phyloP scores from a whole-genome alignment of 2,888 invertebrate species.

The Callosobruchus maculatus region DNA sequence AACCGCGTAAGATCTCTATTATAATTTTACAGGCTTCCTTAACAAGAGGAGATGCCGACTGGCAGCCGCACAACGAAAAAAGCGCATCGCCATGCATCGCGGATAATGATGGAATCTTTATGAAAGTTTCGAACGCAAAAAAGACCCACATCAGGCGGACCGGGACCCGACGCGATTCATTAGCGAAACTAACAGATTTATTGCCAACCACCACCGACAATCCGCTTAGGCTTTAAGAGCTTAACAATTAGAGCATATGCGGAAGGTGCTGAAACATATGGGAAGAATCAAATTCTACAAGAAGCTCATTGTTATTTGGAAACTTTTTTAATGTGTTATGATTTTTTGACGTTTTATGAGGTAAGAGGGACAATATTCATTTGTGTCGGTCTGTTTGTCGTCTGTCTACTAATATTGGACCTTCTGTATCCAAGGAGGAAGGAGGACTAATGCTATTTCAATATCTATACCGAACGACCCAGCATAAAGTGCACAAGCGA shows the following conservation, averaged over 20 bases:
- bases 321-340: no score
- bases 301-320: not conserved
- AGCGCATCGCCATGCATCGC: constrained; percentile 18
- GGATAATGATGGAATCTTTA: constrained; percentile 35
- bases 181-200: constrained; percentile 21
- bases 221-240: not conserved
- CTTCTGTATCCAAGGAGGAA: no score
- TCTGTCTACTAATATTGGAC: no score
- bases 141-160: constrained; percentile 36
- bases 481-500: no score
- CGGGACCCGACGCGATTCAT: constrained; percentile 32
- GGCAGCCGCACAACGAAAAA: constrained; percentile 21
- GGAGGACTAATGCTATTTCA: no score
- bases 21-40: constrained; percentile 42
- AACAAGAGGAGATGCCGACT: constrained; percentile 29
- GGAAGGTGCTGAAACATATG: not conserved
- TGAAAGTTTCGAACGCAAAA: constrained; percentile 33
- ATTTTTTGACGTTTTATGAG: no score
- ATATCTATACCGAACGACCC: no score
- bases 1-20: constrained; percentile 42
- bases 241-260: not conserved
- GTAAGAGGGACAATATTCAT: no score
- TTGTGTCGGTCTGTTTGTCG: no score
- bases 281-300: not conserved
- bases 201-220: not conserved